Percentiles rank a stretch among this genome's conserved stretches.
Evolutionary conservation across 2,888 invertebrate genomes (phyloP).

Genomic region (Archips xylosteana): DNA sequence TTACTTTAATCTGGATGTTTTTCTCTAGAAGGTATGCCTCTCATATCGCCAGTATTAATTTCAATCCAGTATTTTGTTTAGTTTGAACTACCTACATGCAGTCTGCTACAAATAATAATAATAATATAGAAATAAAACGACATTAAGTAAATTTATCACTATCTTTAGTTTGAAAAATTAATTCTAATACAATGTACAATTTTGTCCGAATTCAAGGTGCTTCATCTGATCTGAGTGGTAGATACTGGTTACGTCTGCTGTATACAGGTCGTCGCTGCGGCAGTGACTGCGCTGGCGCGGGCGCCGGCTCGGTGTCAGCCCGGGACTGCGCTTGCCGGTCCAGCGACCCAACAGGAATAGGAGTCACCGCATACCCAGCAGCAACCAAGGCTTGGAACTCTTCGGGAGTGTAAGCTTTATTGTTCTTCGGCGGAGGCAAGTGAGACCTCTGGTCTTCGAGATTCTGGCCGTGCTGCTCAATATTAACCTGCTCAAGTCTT

Average conservation of each 20-base stretch:
- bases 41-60: no score
- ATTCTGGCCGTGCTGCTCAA: conserved; percentile 56
- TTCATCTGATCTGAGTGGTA: conserved; percentile 78
- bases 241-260: conserved; percentile 74
- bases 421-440: conserved; percentile 81
- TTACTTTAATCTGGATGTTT: not conserved
- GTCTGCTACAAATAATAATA: no score
- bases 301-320: conserved; percentile 63
- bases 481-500: conserved; percentile 50
- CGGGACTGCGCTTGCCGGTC: conserved; percentile 73
- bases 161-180: conserved; percentile 68
- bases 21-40: no score
- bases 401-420: conserved; percentile 81
- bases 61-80: no score
- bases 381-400: conserved; percentile 80
- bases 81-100: no score
- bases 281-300: conserved; percentile 54
- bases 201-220: conserved; percentile 68
- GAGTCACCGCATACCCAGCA: conserved; percentile 81
- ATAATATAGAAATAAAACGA: conserved; percentile 28
- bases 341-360: conserved; percentile 73
- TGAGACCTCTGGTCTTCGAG: conserved; percentile 73
- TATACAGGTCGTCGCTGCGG: conserved; percentile 56
- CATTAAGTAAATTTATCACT: conserved; percentile 55
- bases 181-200: conserved; percentile 69